phyloP scores from a whole-genome alignment of 2,113 vertebrate species.

The Zapornia atra region DNA sequence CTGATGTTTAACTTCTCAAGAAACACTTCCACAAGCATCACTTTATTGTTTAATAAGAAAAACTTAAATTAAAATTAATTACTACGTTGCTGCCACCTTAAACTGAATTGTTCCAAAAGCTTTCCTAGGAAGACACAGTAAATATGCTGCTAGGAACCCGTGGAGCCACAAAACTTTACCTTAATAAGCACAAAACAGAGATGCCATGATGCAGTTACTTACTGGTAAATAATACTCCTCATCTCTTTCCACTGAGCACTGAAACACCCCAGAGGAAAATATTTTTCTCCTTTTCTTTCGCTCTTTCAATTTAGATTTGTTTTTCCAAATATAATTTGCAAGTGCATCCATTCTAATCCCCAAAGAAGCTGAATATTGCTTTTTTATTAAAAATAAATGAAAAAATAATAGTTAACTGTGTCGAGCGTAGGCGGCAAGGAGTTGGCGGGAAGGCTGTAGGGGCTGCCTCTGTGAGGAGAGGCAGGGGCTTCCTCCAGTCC shows the following conservation, averaged over 20 bases:
- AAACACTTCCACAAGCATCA: not conserved
- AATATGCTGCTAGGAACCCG: not conserved
- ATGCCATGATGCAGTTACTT: not conserved
- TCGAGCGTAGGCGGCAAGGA: rapidly evolving
- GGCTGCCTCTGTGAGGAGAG: not conserved
- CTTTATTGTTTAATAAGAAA: not conserved
- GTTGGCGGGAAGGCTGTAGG: not conserved
- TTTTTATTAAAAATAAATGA: not conserved
- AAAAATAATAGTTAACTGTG: rapidly evolving
- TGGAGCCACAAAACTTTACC: not conserved
- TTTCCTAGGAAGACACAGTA: not conserved
- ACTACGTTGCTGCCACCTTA: not conserved
- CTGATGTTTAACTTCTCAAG: not conserved
- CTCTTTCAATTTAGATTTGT: not conserved
- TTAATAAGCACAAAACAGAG: not conserved
- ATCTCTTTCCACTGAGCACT: not conserved
- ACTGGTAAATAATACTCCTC: not conserved
- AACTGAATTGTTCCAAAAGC: not conserved
- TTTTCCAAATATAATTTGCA: not conserved
- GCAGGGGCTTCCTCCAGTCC: no score
- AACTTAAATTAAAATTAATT: not conserved
- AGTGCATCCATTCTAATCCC: not conserved
- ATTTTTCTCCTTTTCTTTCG: not conserved
- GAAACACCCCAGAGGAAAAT: not conserved
- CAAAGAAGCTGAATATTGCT: not conserved